A percentile compares a stretch with the other conserved stretches of the same genome.
Evolutionary conservation across 2,797 vertebrate species (phyloP).

Genomic region (Glossophaga mutica): DNA sequence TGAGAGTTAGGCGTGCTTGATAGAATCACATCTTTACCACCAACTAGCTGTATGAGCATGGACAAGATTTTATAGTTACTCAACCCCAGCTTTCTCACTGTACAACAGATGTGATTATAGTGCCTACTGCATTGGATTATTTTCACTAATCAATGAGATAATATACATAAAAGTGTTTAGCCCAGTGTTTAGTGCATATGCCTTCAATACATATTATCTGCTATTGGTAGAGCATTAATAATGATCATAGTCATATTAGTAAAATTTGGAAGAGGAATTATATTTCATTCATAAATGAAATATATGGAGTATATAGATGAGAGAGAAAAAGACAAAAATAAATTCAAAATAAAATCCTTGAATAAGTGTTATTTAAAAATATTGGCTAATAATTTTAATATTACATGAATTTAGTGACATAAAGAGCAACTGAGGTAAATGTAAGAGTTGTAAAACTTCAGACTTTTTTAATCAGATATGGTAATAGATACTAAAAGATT

Average conservation of each 20-base stretch:
- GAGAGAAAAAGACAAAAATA: not conserved
- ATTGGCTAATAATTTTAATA: not conserved
- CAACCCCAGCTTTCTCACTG: not conserved
- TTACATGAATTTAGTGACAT: not conserved
- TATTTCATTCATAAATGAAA: not conserved
- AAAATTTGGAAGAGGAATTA: not conserved
- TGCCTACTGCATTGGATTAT: not conserved
- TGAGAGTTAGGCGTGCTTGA: not conserved
- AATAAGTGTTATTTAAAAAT: not conserved
- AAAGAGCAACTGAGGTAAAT: not conserved
- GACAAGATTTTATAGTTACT: not conserved
- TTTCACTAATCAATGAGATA: not conserved
- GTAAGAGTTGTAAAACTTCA: not conserved
- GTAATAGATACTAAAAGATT: not conserved
- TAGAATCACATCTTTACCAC: not conserved
- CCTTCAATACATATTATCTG: not conserved
- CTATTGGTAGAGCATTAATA: not conserved
- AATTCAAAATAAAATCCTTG: not conserved
- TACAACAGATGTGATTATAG: not conserved
- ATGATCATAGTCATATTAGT: not conserved
- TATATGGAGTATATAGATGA: not conserved
- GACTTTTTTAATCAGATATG: not conserved
- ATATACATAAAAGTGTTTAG: not conserved
- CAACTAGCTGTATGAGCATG: not conserved
- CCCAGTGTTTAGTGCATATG: not conserved